Base-by-base conservation (phyloP, 2,113 vertebrate genomes). In the Miniopterus natalensis region DNA sequence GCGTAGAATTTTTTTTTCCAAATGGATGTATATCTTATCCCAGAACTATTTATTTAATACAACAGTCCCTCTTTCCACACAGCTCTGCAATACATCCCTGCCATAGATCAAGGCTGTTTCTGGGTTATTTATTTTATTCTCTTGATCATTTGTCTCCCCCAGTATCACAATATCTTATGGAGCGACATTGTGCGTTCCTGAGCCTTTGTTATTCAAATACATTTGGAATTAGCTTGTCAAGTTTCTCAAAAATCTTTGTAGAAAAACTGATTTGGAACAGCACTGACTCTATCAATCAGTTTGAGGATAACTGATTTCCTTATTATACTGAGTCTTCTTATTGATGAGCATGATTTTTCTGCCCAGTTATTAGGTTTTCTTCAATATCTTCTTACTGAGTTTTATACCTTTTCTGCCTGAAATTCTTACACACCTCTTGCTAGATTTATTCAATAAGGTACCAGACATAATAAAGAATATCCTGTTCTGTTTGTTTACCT, bases 231-330 rank as follows among this genome's bases (percentile, higher is more conserved):
- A 86, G 21, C 3, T 51, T 88, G 13, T 66, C 21, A 36, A 25
- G 10, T 65, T 49, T 75, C 29, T 95, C 42, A 83, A 75, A 86
- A 73, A 42, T 14, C 21, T 71, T 51, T 79, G 18, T 14, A 65
- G 53, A 94, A 88, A 90, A 59, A 73, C 6, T 83, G 42, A 92
- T 47, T 83, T 71, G 45, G 63, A 83, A 85, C 36, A 77, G 8
- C 18, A 45, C 1, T 49, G 68, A 49, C 1, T 53, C 17, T n/a
- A 51, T 21, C 21, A 31, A 59, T 75, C 40, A 73, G 78, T 53
- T 6, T 63, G 23, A 36, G 2, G 6, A 57, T 40, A 78, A 73
- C 7, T 31, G 13, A 45, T 21, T 68, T 92, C 47, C 53, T 86
- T 55, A 55, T 45, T 65, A 51, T 40, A 51, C 14, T 31, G 40